Conservation (phyloP, 2,797 vertebrate species). For the Peromyscus aztecus region DNA sequence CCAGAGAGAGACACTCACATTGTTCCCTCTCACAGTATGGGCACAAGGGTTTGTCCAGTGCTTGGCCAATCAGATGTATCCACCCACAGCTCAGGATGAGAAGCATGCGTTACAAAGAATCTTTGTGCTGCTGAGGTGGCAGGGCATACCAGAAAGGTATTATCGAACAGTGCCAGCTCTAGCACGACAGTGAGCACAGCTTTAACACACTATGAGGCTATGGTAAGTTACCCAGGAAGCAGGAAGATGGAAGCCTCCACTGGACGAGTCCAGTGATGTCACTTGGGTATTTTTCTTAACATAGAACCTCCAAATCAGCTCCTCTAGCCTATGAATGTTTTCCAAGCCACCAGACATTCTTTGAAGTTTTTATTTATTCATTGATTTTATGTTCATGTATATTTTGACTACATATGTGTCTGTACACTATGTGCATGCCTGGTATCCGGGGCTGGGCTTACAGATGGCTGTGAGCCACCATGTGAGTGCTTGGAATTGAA, state of each 20-base stretch:
- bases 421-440: background rate
- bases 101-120: background rate
- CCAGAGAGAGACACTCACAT: background rate
- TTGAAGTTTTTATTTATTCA: background rate
- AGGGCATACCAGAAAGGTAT: background rate
- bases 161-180: background rate
- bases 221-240: background rate
- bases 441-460: background rate
- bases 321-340: slow-evolving; percentile 14
- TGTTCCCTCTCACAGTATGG: background rate
- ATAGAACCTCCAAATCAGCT: background rate
- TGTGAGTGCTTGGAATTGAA: background rate
- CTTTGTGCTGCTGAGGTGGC: background rate
- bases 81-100: background rate
- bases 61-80: background rate
- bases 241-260: background rate
- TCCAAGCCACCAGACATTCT: background rate
- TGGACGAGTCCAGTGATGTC: background rate
- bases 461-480: background rate
- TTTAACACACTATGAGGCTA: background rate
- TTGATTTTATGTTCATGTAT: background rate
- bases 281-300: background rate
- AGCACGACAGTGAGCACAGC: background rate
- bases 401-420: background rate
- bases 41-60: background rate